phyloP scores from a whole-genome alignment of 2,888 invertebrate genomes.

The Nebria salina region DNA sequence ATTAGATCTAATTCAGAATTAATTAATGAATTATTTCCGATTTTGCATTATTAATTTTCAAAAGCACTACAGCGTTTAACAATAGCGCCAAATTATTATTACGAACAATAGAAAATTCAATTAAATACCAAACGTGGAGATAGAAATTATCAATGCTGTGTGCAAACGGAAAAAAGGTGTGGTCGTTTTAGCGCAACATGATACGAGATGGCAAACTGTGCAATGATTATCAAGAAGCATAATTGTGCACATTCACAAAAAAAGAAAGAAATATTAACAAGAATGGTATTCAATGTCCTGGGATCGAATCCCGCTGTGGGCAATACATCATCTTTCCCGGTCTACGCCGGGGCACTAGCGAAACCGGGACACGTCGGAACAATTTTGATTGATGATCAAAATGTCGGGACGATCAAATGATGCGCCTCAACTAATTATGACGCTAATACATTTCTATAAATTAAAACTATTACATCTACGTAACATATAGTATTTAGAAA shows the following conservation, averaged over 20 bases:
- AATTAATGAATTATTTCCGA: too few species aligned
- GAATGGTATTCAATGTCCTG: not conserved
- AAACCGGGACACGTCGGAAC: slow-evolving; percentile 8
- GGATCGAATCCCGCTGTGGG: slow-evolving; percentile 18
- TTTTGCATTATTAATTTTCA: too few species aligned
- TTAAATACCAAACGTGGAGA: too few species aligned
- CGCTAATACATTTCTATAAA: not conserved
- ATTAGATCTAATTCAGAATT: too few species aligned
- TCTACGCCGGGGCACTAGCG: slow-evolving; percentile 2
- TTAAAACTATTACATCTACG: too few species aligned
- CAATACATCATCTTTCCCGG: slow-evolving; percentile 23
- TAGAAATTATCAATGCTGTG: too few species aligned
- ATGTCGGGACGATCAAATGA: not conserved
- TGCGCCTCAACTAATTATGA: not conserved
- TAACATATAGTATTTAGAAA: too few species aligned
- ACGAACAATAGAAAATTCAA: too few species aligned
- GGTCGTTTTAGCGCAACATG: not conserved
- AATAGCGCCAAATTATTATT: too few species aligned
- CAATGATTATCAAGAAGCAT: not conserved
- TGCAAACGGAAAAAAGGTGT: too few species aligned
- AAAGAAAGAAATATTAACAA: not conserved
- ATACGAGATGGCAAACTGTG: not conserved
- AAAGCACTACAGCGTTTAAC: too few species aligned
- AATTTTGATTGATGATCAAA: slow-evolving; percentile 24
- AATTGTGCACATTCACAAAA: not conserved